Evolutionary conservation across 2,888 invertebrate species (phyloP).

Genomic region (Dynastes grantii): DNA sequence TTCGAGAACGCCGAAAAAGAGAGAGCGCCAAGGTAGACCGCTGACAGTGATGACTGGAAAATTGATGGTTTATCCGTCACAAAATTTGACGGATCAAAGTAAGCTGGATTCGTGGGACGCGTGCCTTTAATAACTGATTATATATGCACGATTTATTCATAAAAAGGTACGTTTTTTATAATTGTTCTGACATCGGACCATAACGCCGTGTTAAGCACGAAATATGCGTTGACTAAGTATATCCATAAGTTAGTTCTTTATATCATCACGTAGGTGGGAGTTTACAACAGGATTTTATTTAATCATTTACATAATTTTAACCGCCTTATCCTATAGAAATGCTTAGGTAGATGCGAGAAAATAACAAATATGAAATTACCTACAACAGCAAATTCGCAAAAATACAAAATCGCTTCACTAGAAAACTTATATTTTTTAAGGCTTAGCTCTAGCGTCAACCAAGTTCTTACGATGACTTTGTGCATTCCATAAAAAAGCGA

Average conservation of each 20-base stretch:
- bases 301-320: no score
- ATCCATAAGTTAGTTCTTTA: not conserved
- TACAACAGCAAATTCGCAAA: no score
- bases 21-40: slow-evolving; percentile 23
- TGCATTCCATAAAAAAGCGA: slow-evolving; percentile 33
- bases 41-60: slow-evolving; percentile 57
- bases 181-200: slow-evolving; percentile 34
- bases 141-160: slow-evolving; percentile 49
- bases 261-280: slow-evolving; percentile 10
- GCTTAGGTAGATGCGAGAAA: no score
- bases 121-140: slow-evolving; percentile 51
- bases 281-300: no score
- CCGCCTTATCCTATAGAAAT: no score
- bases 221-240: slow-evolving; percentile 19
- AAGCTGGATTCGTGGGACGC: slow-evolving; percentile 45
- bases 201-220: slow-evolving; percentile 22
- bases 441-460: no score
- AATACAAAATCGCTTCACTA: no score
- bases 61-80: slow-evolving; percentile 56
- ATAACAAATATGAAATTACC: no score
- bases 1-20: slow-evolving; percentile 38
- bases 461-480: not conserved
- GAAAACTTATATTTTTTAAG: no score
- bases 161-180: slow-evolving; percentile 40
- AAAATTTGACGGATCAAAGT: slow-evolving; percentile 51